phyloP scores from a whole-genome alignment of 2,113 vertebrate species.

The Nesoenas mayeri region DNA sequence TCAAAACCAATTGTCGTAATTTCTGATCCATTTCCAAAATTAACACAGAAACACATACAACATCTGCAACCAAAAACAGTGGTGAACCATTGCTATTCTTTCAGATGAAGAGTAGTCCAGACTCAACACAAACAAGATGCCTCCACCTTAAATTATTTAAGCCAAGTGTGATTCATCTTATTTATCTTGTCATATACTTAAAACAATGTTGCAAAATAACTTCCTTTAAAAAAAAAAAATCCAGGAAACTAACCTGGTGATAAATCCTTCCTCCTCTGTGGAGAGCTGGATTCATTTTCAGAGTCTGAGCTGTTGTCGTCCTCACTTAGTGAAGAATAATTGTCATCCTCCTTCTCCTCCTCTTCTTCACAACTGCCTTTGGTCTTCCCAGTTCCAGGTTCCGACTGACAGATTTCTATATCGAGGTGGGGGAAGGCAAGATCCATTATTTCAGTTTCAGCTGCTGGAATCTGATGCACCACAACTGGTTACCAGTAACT shows the following conservation, averaged over 20 bases:
- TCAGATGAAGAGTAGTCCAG: background rate
- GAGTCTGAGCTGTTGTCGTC: background rate
- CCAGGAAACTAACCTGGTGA: slow-evolving; percentile 55
- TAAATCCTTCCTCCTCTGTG: background rate
- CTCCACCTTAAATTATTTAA: background rate
- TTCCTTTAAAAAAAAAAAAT: background rate
- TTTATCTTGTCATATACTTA: background rate
- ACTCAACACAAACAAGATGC: background rate
- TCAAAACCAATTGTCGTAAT: fast-evolving
- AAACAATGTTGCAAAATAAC: background rate
- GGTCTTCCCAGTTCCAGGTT: background rate
- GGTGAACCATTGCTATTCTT: background rate
- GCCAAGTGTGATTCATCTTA: background rate
- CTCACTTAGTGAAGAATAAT: background rate
- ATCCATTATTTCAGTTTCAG: background rate
- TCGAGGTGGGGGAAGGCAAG: background rate
- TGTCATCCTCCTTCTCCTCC: background rate
- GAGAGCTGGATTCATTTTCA: slow-evolving; percentile 47
- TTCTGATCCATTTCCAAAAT: background rate
- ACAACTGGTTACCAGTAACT: background rate
- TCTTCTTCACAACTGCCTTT: background rate
- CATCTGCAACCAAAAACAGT: background rate
- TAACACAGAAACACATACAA: background rate
- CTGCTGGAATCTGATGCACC: background rate
- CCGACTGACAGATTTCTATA: background rate